Evolutionary conservation across 2,797 vertebrate species (phyloP), one percentile per base, ranked within the genome.

Genomic region (Phalloptychus januarius): DNA sequence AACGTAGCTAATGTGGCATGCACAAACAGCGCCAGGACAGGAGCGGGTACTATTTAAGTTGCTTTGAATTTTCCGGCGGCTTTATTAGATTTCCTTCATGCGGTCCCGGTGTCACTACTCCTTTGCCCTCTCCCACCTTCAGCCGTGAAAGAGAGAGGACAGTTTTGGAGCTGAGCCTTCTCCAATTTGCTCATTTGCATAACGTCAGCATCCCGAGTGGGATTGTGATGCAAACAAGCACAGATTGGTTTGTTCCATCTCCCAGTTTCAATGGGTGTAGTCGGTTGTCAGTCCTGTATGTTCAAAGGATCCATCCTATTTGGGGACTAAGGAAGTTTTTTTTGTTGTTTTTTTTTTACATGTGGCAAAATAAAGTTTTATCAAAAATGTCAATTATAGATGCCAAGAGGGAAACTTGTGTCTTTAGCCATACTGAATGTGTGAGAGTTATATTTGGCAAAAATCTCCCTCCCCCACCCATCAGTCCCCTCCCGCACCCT

Each of bases 151-250:
- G 86, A 79, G 87, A 91, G 88, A 89, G 88, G 93, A 91, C 86
- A 85, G 90, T 91, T 92, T 94, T 83, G 73, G 85, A 87, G 82
- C 91, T 85, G 91, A 92, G 88, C 86, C 86, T 89, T 89, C 90
- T 87, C 86, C 83, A 74, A 84, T 31, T 88, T 82, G 73, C 84
- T 94, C 93, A 96, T 96, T 96, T 95, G 93, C 95, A 96, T 96
- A 94, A 95, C 94, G 95, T 94, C 94, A 94, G 90, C 90, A 87
- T 88, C 84, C 88, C 79, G 90, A 91, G 89, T 82, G 80, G 91
- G 91, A 95, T 94, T 96, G 95, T 95, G 94, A 94, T 93, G 93
- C 93, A 95, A 96, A 95, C 92, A 87, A 92, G 91, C 90, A 82
- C 76, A 84, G 86, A 92, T 93, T 89, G 92, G 88, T 93, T 92